These are phyloP conservation scores for Eupithecia centaureata DNA, from an alignment of 2,888 invertebrate species.

Conservation along the genomic window DNA sequence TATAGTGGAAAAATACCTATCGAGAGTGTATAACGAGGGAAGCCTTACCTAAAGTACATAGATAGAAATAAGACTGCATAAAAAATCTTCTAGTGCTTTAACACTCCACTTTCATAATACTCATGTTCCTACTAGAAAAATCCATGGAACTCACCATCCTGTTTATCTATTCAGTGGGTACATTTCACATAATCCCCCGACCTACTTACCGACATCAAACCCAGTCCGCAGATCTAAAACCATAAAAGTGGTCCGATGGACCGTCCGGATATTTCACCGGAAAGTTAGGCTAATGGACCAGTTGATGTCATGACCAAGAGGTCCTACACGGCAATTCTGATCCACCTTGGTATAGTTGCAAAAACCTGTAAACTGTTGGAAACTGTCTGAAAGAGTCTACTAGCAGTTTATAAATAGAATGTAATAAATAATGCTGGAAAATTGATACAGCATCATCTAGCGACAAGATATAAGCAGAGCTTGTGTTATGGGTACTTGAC, in stretches of 20 bases:
- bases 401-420: too few species aligned
- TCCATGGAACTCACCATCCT: background rate
- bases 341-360: background rate
- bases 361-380: too few species aligned
- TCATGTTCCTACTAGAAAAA: background rate
- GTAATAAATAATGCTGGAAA: too few species aligned
- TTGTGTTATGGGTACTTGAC: too few species aligned
- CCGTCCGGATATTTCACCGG: slow-evolving; percentile 24
- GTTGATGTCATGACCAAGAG: slow-evolving; percentile 23
- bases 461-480: too few species aligned
- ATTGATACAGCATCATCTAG: too few species aligned
- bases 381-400: too few species aligned
- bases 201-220: slow-evolving; percentile 23
- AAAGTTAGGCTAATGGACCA: slow-evolving; percentile 28
- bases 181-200: background rate
- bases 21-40: too few species aligned
- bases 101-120: background rate
- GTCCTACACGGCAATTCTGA: background rate
- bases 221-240: slow-evolving; percentile 16
- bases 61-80: too few species aligned
- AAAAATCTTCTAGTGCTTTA: too few species aligned
- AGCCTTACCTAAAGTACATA: too few species aligned
- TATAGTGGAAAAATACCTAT: too few species aligned
- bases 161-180: slow-evolving; percentile 1
- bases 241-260: slow-evolving; percentile 28